Percentiles rank a stretch among this genome's conserved stretches.
These are phyloP conservation scores for Drosophila falleni DNA, from an alignment of 2,888 invertebrate species.

Conservation along the genomic window DNA sequence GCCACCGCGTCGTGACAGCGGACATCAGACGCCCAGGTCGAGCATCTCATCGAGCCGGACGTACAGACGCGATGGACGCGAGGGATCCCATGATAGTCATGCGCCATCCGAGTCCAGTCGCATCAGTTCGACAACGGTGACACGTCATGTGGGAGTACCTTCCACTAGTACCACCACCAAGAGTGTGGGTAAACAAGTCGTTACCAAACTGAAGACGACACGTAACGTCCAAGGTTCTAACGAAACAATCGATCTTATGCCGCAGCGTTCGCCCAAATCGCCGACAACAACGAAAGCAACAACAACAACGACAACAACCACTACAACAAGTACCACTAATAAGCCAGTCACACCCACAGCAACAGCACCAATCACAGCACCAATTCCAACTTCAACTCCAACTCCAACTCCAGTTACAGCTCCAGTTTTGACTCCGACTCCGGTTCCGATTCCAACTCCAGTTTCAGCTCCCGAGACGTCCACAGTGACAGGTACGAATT, in stretches of 20 bases:
- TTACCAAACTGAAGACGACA: constrained; percentile 72
- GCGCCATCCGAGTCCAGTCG: constrained; percentile 84
- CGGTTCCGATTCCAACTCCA: constrained; percentile 23
- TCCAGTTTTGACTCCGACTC: constrained; percentile 15
- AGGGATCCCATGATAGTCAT: constrained; percentile 84
- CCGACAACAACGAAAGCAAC: constrained; percentile 64
- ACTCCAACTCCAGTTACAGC: constrained; percentile 2
- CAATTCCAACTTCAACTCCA: constrained; percentile 1
- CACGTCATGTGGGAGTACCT: constrained; percentile 70
- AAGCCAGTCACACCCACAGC: constrained; percentile 28
- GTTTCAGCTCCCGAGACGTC: constrained; percentile 60
- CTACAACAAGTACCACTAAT: constrained; percentile 36
- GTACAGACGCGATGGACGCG: constrained; percentile 79
- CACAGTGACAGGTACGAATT: constrained; percentile 83
- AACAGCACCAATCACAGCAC: constrained; percentile 10
- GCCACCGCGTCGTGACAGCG: constrained; percentile 86
- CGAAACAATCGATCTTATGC: constrained; percentile 74
- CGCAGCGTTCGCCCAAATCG: constrained; percentile 73
- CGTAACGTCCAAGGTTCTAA: constrained; percentile 70
- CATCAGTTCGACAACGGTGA: constrained; percentile 83
- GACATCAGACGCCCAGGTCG: constrained; percentile 78
- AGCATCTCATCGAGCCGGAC: constrained; percentile 80
- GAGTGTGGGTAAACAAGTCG: constrained; percentile 68
- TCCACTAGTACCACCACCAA: constrained; percentile 67
- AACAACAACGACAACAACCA: constrained; percentile 33